phyloP scores from a whole-genome alignment of 2,797 vertebrate genomes.

The Halcyon leucocephala region DNA sequence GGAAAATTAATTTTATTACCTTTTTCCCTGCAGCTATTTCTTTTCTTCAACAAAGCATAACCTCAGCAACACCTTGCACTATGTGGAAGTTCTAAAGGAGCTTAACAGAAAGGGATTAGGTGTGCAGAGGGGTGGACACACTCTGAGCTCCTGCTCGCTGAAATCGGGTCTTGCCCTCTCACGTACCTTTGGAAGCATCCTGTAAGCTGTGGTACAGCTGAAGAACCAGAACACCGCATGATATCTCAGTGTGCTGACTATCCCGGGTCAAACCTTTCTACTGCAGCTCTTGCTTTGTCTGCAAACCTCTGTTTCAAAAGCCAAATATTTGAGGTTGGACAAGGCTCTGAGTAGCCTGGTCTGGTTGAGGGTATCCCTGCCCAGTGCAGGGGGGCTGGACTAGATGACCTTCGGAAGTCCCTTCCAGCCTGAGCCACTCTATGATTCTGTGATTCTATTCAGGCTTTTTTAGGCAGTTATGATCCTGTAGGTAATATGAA shows the following conservation, averaged over 20 bases:
- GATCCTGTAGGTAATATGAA: not conserved
- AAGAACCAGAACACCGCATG: not conserved
- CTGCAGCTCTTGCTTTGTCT: not conserved
- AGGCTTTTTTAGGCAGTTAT: not conserved
- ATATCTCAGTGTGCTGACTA: no score
- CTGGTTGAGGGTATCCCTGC: no score
- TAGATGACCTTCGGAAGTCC: no score
- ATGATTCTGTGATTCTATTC: not conserved
- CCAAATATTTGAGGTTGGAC: not conserved
- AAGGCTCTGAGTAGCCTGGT: no score
- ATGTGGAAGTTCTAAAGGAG: not conserved
- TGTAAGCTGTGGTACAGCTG: not conserved
- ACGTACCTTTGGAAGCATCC: not conserved
- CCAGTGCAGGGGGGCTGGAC: no score
- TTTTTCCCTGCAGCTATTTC: not conserved
- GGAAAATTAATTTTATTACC: not conserved
- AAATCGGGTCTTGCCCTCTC: not conserved
- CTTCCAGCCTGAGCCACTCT: no score
- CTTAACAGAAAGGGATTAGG: not conserved
- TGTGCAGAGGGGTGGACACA: not conserved
- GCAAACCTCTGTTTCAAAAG: not conserved
- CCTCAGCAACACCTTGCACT: not conserved
- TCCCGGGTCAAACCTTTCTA: not conserved
- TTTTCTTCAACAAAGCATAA: not conserved
- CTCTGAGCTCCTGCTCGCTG: not conserved